These are phyloP conservation scores for Sigmodon hispidus DNA, from an alignment of 2,113 vertebrate species.

Conservation along the genomic window DNA sequence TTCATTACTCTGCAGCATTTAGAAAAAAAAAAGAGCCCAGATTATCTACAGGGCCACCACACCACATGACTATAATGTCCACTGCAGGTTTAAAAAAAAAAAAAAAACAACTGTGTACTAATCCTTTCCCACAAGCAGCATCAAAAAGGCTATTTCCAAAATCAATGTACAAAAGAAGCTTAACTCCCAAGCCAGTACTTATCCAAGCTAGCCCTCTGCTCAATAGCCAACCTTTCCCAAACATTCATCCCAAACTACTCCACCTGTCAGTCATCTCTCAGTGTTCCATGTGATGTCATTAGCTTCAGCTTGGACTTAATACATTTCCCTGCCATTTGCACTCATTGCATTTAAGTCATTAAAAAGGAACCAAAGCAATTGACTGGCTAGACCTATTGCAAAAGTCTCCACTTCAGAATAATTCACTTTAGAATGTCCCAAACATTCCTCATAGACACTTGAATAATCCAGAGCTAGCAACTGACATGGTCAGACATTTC, in stretches of 20 bases:
- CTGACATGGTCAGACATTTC: neutral
- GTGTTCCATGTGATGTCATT: neutral
- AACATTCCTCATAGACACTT: neutral
- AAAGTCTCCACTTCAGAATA: conserved; percentile 4
- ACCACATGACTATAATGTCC: neutral
- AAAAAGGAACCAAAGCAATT: neutral
- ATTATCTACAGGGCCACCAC: neutral
- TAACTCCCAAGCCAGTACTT: neutral
- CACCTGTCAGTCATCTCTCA: neutral
- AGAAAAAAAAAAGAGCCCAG: neutral
- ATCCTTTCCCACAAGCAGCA: neutral
- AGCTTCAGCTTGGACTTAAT: neutral
- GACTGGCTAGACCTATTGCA: neutral
- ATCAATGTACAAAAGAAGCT: neutral
- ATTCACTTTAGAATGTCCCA: neutral
- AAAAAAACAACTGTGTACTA: neutral
- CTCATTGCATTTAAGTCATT: neutral
- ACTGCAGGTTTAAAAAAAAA: neutral
- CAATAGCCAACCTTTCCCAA: neutral
- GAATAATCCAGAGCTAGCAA: neutral
- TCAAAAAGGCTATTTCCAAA: neutral
- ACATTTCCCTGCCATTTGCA: neutral
- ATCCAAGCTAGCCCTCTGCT: neutral
- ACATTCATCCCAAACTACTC: neutral
- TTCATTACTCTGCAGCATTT: neutral